Conservation (phyloP, 2,888 invertebrate species). For the Eucriotettix oculatus region DNA sequence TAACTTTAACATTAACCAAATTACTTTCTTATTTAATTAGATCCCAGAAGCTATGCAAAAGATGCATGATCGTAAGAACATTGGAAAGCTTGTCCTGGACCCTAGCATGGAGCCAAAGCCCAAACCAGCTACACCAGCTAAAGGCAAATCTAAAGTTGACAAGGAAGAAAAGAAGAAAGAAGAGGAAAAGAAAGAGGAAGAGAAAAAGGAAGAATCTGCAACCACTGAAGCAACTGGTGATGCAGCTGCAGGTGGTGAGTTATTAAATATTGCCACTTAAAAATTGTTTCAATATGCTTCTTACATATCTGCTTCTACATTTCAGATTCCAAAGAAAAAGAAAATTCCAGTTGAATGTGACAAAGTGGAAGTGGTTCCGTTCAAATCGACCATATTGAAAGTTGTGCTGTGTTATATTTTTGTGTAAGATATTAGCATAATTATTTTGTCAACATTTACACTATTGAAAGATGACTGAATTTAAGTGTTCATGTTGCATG, state of each 20-base stretch:
- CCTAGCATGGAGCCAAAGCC: conserved; percentile 64
- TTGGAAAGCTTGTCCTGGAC: conserved; percentile 74
- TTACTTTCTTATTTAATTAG: conserved; percentile 24
- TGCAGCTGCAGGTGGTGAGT: conserved; percentile 1
- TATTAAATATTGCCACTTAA: not conserved
- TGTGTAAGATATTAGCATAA: conserved; percentile 16
- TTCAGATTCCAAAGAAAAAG: conserved; percentile 11
- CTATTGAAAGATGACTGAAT: conserved; percentile 5
- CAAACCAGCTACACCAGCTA: conserved; percentile 61
- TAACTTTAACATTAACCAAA: not conserved
- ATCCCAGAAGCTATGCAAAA: conserved; percentile 82
- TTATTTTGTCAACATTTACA: conserved; percentile 11
- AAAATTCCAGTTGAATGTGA: conserved; percentile 13
- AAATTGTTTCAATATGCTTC: not conserved
- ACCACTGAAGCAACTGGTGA: conserved; percentile 3
- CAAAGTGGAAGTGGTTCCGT: conserved; percentile 8
- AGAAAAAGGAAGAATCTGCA: conserved; percentile 36
- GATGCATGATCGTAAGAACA: conserved; percentile 81
- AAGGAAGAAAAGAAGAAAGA: conserved; percentile 42
- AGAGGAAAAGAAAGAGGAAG: conserved; percentile 40
- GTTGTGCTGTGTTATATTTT: conserved; percentile 16
- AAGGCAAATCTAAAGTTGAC: conserved; percentile 43
- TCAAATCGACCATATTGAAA: conserved; percentile 13
- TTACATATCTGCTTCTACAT: not conserved
- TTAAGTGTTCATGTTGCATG: conserved; percentile 2